These are phyloP conservation scores for Lepidochitona cinerea DNA, from an alignment of 2,888 invertebrate species.

Conservation along the genomic window DNA sequence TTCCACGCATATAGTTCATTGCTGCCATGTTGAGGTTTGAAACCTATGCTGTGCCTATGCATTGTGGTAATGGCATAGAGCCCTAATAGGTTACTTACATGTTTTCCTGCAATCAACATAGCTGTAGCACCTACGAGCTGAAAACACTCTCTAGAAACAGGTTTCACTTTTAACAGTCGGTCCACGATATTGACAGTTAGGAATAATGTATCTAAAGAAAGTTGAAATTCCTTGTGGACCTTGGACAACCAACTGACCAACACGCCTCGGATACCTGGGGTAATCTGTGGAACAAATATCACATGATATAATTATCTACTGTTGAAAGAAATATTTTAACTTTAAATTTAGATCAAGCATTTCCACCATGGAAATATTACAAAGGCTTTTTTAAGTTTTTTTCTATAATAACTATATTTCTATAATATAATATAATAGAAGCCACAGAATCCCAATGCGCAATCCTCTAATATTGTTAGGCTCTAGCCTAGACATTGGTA, in stretches of 20 bases:
- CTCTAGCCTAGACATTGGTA: no score
- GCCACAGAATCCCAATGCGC: no score
- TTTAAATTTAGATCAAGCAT: no score
- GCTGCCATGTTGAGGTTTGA: no score
- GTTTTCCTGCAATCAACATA: conserved; percentile 54
- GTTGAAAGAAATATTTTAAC: no score
- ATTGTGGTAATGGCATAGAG: background rate
- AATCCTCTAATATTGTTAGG: no score
- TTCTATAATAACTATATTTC: no score
- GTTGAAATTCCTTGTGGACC: conserved; percentile 41
- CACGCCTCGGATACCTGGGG: conserved; percentile 42
- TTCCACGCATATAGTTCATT: no score
- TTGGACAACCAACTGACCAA: conserved; percentile 55
- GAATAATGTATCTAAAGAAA: conserved; percentile 51
- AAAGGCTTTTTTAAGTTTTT: no score
- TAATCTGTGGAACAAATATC: conserved; percentile 35
- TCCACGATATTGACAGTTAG: conserved; percentile 59
- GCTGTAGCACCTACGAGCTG: conserved; percentile 55
- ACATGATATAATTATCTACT: background rate
- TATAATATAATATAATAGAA: no score
- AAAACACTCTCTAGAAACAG: conserved; percentile 50
- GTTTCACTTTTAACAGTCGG: conserved; percentile 48
- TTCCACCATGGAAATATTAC: no score
- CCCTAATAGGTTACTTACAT: conserved; percentile 37
- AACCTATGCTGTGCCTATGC: no score